Base-by-base conservation (phyloP, 2,113 vertebrate genomes). In the Fukomys damarensis region DNA sequence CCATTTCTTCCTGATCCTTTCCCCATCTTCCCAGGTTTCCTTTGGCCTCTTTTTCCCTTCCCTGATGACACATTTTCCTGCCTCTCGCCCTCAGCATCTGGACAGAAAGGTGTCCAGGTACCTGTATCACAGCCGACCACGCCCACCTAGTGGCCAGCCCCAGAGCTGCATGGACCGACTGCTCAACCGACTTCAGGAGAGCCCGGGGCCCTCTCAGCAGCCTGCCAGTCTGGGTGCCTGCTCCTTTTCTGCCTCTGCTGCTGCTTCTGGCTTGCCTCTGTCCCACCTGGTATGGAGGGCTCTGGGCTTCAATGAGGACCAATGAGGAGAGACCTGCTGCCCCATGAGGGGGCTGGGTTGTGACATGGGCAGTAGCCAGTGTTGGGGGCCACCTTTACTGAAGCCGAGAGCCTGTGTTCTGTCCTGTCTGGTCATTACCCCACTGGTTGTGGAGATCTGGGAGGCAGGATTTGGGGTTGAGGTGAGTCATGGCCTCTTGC, bases 81-180 rank as follows among this genome's bases (percentile, higher is more conserved):
- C 83, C 49, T 88, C 28, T 96, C 38, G 0, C 19, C 83, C 43
- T 92, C 93, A 99, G 99, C 99, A 72, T 97, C 98, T 1, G 99
- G 99, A 97, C 99, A 99, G 98, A 99, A 99, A 97, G 99, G 98
- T 72, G 98, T 99, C 68, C 98, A 99, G 97, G 98, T 99, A 97
- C 98, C 99, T 54, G 99, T 99, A 65, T 98, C 98, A 96, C 99
- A 98, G 96, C 98, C 98, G 61, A 96, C 97, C 93, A 89, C 97
- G 1, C 99, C 98, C 97, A 98, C 98, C 89, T 99, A 98, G 98
- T 82, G 96, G 72, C 96, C 49, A 26, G 85, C 54, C 14, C 35
- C n/a, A 17, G 83, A 91, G 96, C 91, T 52, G 80, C 85, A 9
- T 41, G 96, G 94, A 89, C 49, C 54, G 94, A 91, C 89, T 49